phyloP scores from a whole-genome alignment of 2,113 vertebrate genomes.

The Telmatochromis brachygnathus region DNA sequence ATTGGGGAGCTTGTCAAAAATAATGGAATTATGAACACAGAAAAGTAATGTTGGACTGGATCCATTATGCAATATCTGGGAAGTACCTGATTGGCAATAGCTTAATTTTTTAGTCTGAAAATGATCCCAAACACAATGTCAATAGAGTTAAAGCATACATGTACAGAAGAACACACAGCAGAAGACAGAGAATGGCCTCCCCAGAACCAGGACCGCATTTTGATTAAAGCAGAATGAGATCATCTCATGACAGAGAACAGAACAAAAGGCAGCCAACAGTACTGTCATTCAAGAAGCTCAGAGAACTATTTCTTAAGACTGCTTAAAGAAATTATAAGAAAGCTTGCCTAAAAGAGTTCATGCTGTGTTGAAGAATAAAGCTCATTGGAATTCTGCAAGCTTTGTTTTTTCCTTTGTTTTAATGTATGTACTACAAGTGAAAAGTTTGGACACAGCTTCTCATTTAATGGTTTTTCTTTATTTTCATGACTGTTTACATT shows the following conservation, averaged over 20 bases:
- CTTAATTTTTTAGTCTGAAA: background rate
- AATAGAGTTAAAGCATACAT: background rate
- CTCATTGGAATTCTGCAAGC: background rate
- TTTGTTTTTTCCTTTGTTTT: background rate
- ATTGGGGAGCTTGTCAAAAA: background rate
- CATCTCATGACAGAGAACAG: background rate
- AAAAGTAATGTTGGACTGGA: background rate
- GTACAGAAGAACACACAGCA: background rate
- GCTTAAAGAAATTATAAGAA: background rate
- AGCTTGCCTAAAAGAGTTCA: background rate
- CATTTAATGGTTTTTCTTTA: background rate
- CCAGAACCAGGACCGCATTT: background rate
- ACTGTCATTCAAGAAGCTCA: background rate
- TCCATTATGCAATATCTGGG: background rate
- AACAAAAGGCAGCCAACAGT: background rate
- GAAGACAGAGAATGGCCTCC: background rate
- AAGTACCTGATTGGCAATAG: background rate
- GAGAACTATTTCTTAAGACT: background rate
- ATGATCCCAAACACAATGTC: background rate
- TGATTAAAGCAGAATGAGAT: background rate
- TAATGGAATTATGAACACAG: background rate
- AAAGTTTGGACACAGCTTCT: background rate
- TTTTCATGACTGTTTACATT: background rate
- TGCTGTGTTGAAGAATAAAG: background rate
- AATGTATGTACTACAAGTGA: background rate